A percentile compares a stretch with the other conserved stretches of the same genome.
These are phyloP conservation scores for Bos javanicus DNA, from an alignment of 2,113 vertebrate species.

Conservation along the genomic window DNA sequence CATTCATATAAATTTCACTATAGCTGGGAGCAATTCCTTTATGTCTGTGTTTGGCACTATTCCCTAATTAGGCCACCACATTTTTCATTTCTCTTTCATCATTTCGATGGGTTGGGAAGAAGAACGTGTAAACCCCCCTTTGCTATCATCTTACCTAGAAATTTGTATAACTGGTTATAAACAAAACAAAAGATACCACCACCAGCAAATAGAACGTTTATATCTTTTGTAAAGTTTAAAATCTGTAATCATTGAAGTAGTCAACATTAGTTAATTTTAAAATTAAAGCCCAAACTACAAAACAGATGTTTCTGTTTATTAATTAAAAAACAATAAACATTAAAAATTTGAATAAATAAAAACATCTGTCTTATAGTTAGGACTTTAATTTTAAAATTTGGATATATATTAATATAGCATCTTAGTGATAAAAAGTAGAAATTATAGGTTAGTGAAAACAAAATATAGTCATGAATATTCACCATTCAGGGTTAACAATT, in stretches of 20 bases:
- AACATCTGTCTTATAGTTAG: not conserved
- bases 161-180: not conserved
- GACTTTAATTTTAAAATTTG: not conserved
- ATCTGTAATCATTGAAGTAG: not conserved
- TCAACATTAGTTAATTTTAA: not conserved
- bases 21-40: not conserved
- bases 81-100: not conserved
- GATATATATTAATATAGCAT: not conserved
- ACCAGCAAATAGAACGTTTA: not conserved
- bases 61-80: not conserved
- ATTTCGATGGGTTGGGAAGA: not conserved
- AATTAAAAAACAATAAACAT: not conserved
- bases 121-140: not conserved
- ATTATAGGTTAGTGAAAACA: not conserved
- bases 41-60: not conserved
- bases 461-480: not conserved
- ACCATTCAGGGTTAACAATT: not conserved
- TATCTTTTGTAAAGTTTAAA: not conserved
- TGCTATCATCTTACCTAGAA: not conserved
- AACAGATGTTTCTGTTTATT: not conserved
- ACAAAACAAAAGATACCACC: not conserved
- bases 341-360: not conserved
- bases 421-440: not conserved
- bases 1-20: not conserved
- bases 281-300: not conserved